Evolutionary conservation across 2,797 vertebrate species (phyloP).

Genomic region (Borostomias antarcticus): DNA sequence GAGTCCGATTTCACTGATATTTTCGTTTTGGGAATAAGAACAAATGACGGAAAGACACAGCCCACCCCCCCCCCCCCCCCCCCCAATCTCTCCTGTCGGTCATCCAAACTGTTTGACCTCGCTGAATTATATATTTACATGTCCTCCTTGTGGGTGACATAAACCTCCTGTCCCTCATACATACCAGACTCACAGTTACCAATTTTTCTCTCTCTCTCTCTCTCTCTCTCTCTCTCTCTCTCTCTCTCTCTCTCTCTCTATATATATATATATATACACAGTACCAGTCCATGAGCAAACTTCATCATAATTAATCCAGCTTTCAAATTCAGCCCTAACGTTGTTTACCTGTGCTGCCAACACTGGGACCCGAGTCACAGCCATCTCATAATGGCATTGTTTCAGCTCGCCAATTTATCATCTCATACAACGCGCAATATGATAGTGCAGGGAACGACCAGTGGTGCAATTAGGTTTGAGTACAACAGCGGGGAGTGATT

Average conservation of each 20-base stretch:
- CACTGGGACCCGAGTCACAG: conserved; percentile 58
- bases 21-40: too few species aligned
- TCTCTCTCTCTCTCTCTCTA: too few species aligned
- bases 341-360: conserved; percentile 65
- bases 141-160: neutral
- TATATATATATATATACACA: too few species aligned
- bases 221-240: too few species aligned
- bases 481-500: conserved; percentile 78
- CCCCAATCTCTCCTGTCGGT: too few species aligned
- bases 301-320: conserved; percentile 69
- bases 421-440: conserved; percentile 76
- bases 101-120: too few species aligned
- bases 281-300: too few species aligned
- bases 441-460: conserved; percentile 73
- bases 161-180: neutral
- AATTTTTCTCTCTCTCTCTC: too few species aligned
- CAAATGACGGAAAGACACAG: too few species aligned
- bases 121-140: too few species aligned
- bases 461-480: conserved; percentile 79
- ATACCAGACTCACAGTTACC: neutral
- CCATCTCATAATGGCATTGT: conserved; percentile 74
- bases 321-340: conserved; percentile 57
- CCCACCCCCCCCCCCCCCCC: too few species aligned
- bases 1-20: too few species aligned
- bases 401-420: conserved; percentile 76